Conservation (phyloP, 2,797 vertebrate species). For the Melanotaenia nigrans region DNA sequence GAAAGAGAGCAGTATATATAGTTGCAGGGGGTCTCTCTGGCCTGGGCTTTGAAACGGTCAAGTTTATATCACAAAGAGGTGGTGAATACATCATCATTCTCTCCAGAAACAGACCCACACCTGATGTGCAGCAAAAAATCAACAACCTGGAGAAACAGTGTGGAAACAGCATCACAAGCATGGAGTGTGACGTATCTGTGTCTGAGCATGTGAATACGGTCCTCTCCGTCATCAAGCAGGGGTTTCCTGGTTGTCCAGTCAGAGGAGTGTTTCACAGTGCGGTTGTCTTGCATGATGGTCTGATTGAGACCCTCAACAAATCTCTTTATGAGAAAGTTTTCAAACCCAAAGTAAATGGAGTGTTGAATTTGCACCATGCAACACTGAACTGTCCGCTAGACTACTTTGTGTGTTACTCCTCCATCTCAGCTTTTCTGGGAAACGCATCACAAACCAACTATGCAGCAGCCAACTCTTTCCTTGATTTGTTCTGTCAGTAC, state of each 20-base stretch:
- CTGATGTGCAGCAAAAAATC: slow-evolving; percentile 79
- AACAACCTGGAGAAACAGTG: slow-evolving; percentile 69
- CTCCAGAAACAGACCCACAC: slow-evolving; percentile 80
- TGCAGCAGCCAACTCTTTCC: slow-evolving; percentile 90
- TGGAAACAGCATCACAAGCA: slow-evolving; percentile 66
- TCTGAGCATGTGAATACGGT: slow-evolving; percentile 73
- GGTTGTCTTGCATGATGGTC: slow-evolving; percentile 85
- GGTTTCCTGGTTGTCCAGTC: slow-evolving; percentile 78
- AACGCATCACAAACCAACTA: slow-evolving; percentile 88
- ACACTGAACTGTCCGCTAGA: slow-evolving; percentile 84
- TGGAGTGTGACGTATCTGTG: slow-evolving; percentile 83
- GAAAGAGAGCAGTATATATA: slow-evolving; percentile 81
- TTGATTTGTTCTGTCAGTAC: slow-evolving; percentile 88
- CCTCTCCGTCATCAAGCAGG: slow-evolving; percentile 71
- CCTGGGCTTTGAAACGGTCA: slow-evolving; percentile 89
- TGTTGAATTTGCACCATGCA: slow-evolving; percentile 86
- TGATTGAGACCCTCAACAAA: slow-evolving; percentile 80
- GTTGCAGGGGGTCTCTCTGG: slow-evolving; percentile 88
- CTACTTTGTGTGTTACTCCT: slow-evolving; percentile 91
- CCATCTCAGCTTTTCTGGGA: slow-evolving; percentile 87
- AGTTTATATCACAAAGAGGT: slow-evolving; percentile 85
- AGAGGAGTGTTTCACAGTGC: slow-evolving; percentile 91
- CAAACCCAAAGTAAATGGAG: slow-evolving; percentile 87
- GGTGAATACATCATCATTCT: slow-evolving; percentile 82
- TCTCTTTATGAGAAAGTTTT: slow-evolving; percentile 85